Base-by-base conservation (phyloP, 2,888 invertebrate genomes). In the Dinocampus coccinellae region DNA sequence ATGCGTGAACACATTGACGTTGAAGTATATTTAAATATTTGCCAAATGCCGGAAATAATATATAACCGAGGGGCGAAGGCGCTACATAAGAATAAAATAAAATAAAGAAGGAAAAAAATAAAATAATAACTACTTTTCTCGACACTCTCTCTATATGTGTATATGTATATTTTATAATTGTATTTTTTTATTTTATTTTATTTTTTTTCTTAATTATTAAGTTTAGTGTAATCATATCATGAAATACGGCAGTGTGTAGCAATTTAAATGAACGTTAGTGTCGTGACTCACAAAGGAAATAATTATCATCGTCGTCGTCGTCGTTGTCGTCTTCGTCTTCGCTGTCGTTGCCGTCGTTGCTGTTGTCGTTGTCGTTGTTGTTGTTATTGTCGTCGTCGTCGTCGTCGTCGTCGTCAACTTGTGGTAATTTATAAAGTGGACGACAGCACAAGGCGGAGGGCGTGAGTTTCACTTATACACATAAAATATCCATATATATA, bases 391-490 rank as follows among this genome's bases (percentile, higher is more conserved):
- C 67, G 66, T 67, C 66, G 53, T 62, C 62, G 62, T 57, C 33
- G 29, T 66, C n/a, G 29, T 29, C 29, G 29, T 29, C 29, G 7
- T 4, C 29, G 7, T 66, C 62, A 71, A 67, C 67, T 71, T 55
- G 67, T 34, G 60, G 70, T 64, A 70, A 70, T 70, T 70, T 65
- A 70, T 39, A 58, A 70, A 34, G 52, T 64, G 53, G 55, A 70
- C 63, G 39, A 36, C 24, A 26, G 63, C 39, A 13, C 47, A 42
- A 10, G 16, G 16, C 61, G 29, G 29, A 29, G 20, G 36, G 36
- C 33, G 16, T 36, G 33, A 61, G 20, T 11, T 16, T 20, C 36
- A 34, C 26, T 3, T 10, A 9, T 13, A 10, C n/a, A n/a, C 20
- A 29, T 24, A 58, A 58, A 58, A n/a, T 58, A 58, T n/a, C 58